Evolutionary conservation across 2,888 invertebrate species (phyloP).

Genomic region (Diplazon laetatorius): DNA sequence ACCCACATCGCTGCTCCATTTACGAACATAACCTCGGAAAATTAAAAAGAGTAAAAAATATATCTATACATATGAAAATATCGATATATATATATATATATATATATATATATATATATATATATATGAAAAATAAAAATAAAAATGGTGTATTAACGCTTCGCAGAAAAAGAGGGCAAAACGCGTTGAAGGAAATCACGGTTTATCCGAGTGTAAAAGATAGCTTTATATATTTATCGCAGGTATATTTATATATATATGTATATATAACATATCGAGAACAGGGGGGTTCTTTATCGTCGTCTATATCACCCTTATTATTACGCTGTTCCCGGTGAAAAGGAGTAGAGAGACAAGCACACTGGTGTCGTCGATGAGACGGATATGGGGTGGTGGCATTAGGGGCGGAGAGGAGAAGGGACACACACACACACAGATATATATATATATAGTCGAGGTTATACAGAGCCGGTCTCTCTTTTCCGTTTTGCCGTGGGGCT

Average conservation of each 20-base stretch:
- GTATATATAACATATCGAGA: no score
- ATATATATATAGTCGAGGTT: conserved; percentile 28
- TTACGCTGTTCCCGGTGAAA: background rate
- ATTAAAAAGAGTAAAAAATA: no score
- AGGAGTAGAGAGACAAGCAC: background rate
- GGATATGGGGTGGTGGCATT: conserved; percentile 16
- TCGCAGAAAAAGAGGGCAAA: background rate
- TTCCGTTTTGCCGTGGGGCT: conserved; percentile 5
- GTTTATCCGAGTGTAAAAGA: conserved; percentile 52
- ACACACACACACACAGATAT: no score
- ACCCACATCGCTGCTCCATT: background rate
- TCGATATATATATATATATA: no score
- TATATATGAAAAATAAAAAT: no score
- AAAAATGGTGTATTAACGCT: background rate
- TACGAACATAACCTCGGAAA: conserved; percentile 11
- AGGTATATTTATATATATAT: no score
- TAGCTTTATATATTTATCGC: conserved; percentile 46
- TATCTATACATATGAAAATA: no score
- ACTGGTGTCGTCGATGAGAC: conserved; percentile 12
- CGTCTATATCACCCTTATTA: conserved; percentile 39
- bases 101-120: no score
- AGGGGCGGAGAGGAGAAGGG: no score
- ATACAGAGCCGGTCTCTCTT: conserved; percentile 4
- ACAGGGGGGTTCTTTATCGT: conserved; percentile 37
- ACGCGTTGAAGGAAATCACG: conserved; percentile 39